Percentiles rank a stretch among this genome's conserved stretches.
phyloP scores from a whole-genome alignment of 2,113 vertebrate species.

The Engraulis encrasicolus region DNA sequence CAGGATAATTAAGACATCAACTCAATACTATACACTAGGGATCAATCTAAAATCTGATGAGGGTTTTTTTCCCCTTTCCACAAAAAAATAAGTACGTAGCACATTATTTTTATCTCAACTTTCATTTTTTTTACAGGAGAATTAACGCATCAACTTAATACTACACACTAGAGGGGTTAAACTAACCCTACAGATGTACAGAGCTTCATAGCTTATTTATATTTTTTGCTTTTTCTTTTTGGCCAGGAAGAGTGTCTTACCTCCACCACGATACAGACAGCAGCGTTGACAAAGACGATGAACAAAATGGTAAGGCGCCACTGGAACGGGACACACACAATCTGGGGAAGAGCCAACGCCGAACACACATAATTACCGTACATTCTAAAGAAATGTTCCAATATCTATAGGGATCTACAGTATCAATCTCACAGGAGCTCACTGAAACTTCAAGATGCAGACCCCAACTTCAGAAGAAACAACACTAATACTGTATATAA shows the following conservation, averaged over 20 bases:
- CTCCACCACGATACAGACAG: slow-evolving; percentile 83
- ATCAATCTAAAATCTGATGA: too few relatives aligned
- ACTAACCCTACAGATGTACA: too few relatives aligned
- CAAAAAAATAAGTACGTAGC: too few relatives aligned
- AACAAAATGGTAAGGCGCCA: slow-evolving; percentile 86
- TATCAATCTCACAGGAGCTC: not conserved
- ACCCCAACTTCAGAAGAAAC: too few relatives aligned
- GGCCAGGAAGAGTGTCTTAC: slow-evolving; percentile 76
- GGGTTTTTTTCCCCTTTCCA: too few relatives aligned
- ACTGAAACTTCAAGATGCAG: not conserved
- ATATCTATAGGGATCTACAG: not conserved
- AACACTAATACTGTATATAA: too few relatives aligned
- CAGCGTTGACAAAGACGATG: slow-evolving; percentile 82
- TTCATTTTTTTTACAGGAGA: too few relatives aligned
- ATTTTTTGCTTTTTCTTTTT: too few relatives aligned
- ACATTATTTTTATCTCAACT: too few relatives aligned
- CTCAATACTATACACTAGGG: too few relatives aligned
- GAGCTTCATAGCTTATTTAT: not conserved
- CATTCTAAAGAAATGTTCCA: not conserved
- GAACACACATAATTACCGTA: not conserved
- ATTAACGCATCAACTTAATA: not conserved
- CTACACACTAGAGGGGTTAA: not conserved
- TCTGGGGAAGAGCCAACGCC: slow-evolving; percentile 70
- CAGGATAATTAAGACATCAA: too few relatives aligned
- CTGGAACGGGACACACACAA: slow-evolving; percentile 87